Percentiles rank a stretch among this genome's conserved stretches.
Evolutionary conservation across 1,140 invertebrate species (phyloP).

Genomic region (Mercenaria mercenaria): DNA sequence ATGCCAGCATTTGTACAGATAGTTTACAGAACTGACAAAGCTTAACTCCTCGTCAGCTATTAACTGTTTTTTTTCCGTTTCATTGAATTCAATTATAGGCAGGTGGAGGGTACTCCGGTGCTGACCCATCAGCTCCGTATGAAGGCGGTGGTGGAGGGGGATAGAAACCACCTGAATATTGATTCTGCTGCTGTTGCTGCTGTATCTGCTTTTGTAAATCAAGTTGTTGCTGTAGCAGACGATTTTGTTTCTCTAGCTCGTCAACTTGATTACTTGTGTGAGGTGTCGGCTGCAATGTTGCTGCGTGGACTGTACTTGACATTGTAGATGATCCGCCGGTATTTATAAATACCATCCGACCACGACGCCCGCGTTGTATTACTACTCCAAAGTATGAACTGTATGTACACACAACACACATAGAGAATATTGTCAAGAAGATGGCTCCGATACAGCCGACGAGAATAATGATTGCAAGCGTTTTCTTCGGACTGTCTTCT

Average conservation of each 20-base stretch:
- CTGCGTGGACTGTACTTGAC: background rate
- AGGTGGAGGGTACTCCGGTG: background rate
- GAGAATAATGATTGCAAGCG: background rate
- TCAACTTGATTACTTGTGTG: background rate
- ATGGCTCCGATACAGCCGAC: background rate
- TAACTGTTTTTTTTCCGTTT: too few species aligned
- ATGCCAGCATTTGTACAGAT: too few species aligned
- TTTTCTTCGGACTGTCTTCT: background rate
- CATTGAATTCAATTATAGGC: background rate
- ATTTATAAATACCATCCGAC: background rate
- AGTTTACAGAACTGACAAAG: too few species aligned
- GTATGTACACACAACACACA: conserved; percentile 11
- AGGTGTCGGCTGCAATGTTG: background rate
- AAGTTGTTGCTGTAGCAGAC: conserved; percentile 1
- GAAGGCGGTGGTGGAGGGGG: background rate
- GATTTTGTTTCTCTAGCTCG: background rate
- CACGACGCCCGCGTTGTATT: background rate
- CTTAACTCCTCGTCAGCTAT: too few species aligned
- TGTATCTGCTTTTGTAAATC: background rate
- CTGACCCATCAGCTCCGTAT: background rate
- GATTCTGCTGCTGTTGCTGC: background rate
- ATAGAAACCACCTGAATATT: background rate
- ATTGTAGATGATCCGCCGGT: background rate
- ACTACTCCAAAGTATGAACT: background rate
- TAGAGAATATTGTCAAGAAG: background rate